These are phyloP conservation scores for Oegoconia quadripuncta DNA, from an alignment of 2,888 invertebrate genomes.

Conservation along the genomic window DNA sequence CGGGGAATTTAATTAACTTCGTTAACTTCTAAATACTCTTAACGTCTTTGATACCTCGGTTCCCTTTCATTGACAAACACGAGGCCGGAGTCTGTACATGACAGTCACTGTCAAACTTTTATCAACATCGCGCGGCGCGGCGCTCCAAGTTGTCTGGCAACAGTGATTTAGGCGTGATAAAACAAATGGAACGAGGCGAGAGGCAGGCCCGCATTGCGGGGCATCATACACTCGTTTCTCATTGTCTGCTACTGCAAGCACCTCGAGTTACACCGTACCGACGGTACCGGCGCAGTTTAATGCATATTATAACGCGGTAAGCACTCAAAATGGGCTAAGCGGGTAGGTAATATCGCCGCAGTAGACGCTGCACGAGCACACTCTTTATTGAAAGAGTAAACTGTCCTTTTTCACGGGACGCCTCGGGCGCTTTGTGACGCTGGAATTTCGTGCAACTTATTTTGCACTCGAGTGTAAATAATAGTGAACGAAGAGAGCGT, in stretches of 20 bases:
- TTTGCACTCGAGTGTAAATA: constrained; percentile 62
- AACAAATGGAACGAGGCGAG: constrained; percentile 65
- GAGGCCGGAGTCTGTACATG: constrained; percentile 56
- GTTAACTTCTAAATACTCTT: constrained; percentile 78
- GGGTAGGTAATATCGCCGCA: constrained; percentile 59
- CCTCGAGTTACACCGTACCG: constrained; percentile 54
- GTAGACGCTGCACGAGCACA: constrained; percentile 50
- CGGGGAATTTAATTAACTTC: constrained; percentile 77
- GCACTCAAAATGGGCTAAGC: constrained; percentile 65
- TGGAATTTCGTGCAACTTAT: constrained; percentile 66
- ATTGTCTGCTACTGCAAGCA: constrained; percentile 68
- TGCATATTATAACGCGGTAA: constrained; percentile 75
- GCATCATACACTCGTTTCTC: constrained; percentile 73
- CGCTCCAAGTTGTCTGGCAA: constrained; percentile 61
- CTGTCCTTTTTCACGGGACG: constrained; percentile 71
- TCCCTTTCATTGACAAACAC: constrained; percentile 68
- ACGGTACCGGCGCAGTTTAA: constrained; percentile 60
- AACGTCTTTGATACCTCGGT: constrained; percentile 74
- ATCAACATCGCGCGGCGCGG: constrained; percentile 41
- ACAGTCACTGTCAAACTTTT: constrained; percentile 73
- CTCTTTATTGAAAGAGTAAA: constrained; percentile 75
- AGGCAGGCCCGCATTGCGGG: constrained; percentile 67
- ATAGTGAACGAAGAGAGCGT: constrained; percentile 55
- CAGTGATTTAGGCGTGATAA: constrained; percentile 74
- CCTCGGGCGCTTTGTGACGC: constrained; percentile 62